These are phyloP conservation scores for Apostichopus japonicus DNA, from an alignment of 35 echinoderm and acorn worm genomes.

Conservation along the genomic window DNA sequence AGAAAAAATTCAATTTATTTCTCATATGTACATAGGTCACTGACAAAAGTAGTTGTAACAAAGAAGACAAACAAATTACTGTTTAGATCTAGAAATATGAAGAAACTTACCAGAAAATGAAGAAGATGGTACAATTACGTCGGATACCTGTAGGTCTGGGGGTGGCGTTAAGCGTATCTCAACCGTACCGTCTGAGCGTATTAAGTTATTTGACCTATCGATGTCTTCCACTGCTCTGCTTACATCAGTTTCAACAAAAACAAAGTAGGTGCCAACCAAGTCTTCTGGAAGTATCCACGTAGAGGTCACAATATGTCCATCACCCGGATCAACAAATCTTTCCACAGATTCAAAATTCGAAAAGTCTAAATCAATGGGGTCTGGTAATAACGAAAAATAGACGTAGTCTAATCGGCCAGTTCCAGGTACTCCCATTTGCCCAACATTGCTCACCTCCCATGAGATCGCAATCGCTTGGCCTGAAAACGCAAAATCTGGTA, in stretches of 20 bases:
- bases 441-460: conserved; percentile 38
- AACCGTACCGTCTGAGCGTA: conserved; percentile 4
- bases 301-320: conserved; percentile 8
- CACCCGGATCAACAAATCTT: conserved; percentile 44
- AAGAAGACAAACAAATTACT: no score
- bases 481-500: conserved; percentile 35
- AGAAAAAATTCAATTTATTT: no score
- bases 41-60: no score
- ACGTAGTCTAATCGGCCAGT: background rate
- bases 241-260: conserved; percentile 38
- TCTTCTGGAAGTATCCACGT: conserved; percentile 25
- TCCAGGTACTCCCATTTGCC: conserved; percentile 3
- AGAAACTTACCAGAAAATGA: conserved; percentile 45
- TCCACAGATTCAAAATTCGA: background rate
- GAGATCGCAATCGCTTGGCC: conserved; percentile 27
- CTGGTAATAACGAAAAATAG: background rate
- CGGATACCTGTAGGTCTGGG: conserved; percentile 33
- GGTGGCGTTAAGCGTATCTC: conserved; percentile 46
- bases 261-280: conserved; percentile 20
- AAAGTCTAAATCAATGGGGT: background rate
- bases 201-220: conserved; percentile 43
- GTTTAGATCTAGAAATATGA: background rate
- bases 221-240: background rate
- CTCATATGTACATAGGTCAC: no score
- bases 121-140: conserved; percentile 13